Evolutionary conservation across 2,797 vertebrate species (phyloP).

Genomic region (Gallirallus australis): DNA sequence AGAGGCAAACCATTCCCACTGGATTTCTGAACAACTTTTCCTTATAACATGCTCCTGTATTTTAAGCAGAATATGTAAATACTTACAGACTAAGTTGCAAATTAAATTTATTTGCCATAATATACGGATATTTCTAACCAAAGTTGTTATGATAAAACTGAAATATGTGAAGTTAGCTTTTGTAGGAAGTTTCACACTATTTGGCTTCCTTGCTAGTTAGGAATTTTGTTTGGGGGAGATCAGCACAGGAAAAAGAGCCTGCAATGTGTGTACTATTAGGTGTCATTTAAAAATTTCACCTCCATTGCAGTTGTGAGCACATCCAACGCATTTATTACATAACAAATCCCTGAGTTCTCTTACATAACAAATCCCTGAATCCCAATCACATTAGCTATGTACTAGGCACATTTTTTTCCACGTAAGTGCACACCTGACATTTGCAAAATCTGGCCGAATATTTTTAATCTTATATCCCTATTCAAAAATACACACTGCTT

Average conservation of each 20-base stretch:
- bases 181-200: not conserved
- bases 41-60: not conserved
- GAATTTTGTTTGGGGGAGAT: not conserved
- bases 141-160: not conserved
- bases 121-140: not conserved
- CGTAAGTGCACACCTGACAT: constrained; percentile 32
- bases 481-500: not conserved
- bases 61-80: not conserved
- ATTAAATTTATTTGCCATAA: not conserved
- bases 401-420: not conserved
- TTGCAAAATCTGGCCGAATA: not conserved
- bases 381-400: constrained; percentile 20
- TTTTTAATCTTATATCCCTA: not conserved
- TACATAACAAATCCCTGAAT: constrained; percentile 45
- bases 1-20: not conserved
- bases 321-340: not conserved
- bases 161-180: not conserved
- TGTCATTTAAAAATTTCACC: not conserved
- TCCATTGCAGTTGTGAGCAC: not conserved
- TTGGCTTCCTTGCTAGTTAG: not conserved
- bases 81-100: not conserved
- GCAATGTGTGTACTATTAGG: accelerated
- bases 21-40: not conserved
- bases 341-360: constrained; percentile 4
- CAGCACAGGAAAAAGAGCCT: not conserved